Evolutionary conservation across 2,113 vertebrate species (phyloP), one percentile per base, ranked within the genome.

Genomic region (Colaptes auratus): DNA sequence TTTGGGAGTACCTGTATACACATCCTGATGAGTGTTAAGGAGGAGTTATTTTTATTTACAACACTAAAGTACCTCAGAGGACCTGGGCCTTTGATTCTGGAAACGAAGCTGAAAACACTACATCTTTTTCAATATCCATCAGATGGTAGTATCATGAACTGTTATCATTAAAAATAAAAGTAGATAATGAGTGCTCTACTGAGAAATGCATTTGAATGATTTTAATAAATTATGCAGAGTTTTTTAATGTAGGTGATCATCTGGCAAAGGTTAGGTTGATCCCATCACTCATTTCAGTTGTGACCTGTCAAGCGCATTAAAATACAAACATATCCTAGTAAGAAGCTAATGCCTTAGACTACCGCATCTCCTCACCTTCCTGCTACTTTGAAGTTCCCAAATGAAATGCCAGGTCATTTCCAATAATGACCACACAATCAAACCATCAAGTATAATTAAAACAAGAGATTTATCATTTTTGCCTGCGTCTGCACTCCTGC

Each of bases 171-270:
- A 79, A 93, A 74, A 89, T 66, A 86, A 74, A 87, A 88, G 15
- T 18, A 92, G 93, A 88, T 77, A 94, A 73, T 36, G 73, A 90
- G 78, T 76, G 75, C 61, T 71, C 27, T 88, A 55, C 46, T 4
- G 24, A 93, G 77, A 96, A 85, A 83, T 3, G 7, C 56, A 73
- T 83, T 61, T 93, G 90, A 96, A 92, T 89, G 31, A 93, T 92
- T 94, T 92, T 86, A 95, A 95, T 90, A 88, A 86, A 95, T 95
- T 96, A 91, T 80, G 63, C 92, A 86, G 46, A 10, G 0, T 81
- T 93, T 94, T 92, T 94, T 82, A 94, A 95, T 83, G 80, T 74
- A 96, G 89, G 92, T 90, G 87, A 91, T 97, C 86, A 92, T 96
- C 81, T 96, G 91, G 84, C 93, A 94, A 95, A 94, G 87, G 86